Evolutionary conservation across 2,797 vertebrate species (phyloP), one percentile per base, ranked within the genome.

Genomic region (Lutjanus campechanus): DNA sequence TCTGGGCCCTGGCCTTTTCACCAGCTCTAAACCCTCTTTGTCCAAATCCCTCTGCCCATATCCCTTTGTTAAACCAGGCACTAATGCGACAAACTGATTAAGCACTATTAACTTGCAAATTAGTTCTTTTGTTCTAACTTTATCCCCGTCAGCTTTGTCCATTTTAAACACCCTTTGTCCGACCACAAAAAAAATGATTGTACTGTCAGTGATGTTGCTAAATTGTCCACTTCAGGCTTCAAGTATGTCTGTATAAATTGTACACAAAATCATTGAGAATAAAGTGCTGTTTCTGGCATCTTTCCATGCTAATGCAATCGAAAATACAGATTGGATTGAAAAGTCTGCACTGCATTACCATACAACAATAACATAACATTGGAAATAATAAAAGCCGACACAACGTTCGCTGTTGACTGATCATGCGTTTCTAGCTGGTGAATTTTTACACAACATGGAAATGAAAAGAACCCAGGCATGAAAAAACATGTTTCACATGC

Each of bases 71-170:
- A 88, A 85, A 90, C 79, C 83, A 82, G 91, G 49, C 88, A 78
- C 85, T 90, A 92, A 89, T 88, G 83, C 83, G 51, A 90, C 91
- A 92, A 91, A 92, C 90, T 92, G 92, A 93, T 91, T 93, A 93
- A 82, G 85, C 76, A 66, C 85, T 62, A 91, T 93, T 92, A 93
- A 93, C 88, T 91, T 92, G 91, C 91, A 93, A 93, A 93, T 93
- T 47, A 90, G 76, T 88, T 92, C 74, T 84, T 94, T 93, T 92
- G 89, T 93, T 93, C 89, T 84, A 88, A 90, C 78, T 87, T 89
- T 53, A 89, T 92, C 88, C 85, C 61, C 63, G 85, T 90, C 83
- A 85, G 76, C 89, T 89, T 85, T 79, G 72, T 85, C 85, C 72
- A 64, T 83, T 92, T 88, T 73, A 82, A 89, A 89, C 67, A 84